Percentiles rank a stretch among this genome's conserved stretches.
Conservation (phyloP, 2,888 invertebrate species). For the Cheilosia impressa region DNA sequence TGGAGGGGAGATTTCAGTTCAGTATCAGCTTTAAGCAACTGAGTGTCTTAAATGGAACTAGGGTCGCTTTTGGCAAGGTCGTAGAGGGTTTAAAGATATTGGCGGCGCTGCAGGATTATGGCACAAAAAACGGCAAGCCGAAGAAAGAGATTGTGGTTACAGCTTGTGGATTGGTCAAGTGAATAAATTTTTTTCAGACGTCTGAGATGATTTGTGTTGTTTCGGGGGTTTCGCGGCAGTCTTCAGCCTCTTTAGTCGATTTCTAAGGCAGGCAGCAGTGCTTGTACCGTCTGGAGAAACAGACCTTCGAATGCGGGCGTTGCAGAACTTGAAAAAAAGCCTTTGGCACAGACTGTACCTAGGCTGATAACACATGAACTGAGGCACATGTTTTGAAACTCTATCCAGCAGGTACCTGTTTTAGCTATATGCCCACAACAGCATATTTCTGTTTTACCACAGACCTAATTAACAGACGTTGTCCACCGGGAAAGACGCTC, state of each 20-base stretch:
- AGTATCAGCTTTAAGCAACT: slow-evolving; percentile 80
- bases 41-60: slow-evolving; percentile 76
- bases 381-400: no score
- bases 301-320: no score
- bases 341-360: no score
- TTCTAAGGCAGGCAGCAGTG: no score
- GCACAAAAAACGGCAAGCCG: slow-evolving; percentile 79
- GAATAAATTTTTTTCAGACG: slow-evolving; percentile 17
- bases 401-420: no score
- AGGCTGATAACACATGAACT: no score
- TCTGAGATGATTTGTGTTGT: not conserved
- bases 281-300: no score
- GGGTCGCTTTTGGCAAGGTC: slow-evolving; percentile 80
- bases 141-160: slow-evolving; percentile 77
- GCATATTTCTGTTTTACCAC: no score
- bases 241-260: not conserved
- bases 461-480: no score
- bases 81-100: slow-evolving; percentile 78
- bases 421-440: no score
- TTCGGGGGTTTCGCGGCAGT: not conserved
- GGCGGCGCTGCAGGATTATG: slow-evolving; percentile 78
- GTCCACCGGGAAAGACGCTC: no score
- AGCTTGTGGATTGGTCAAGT: slow-evolving; percentile 78
- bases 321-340: no score
- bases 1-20: slow-evolving; percentile 76